These are phyloP conservation scores for Mobula birostris DNA, from an alignment of 2,113 vertebrate genomes.

Conservation along the genomic window DNA sequence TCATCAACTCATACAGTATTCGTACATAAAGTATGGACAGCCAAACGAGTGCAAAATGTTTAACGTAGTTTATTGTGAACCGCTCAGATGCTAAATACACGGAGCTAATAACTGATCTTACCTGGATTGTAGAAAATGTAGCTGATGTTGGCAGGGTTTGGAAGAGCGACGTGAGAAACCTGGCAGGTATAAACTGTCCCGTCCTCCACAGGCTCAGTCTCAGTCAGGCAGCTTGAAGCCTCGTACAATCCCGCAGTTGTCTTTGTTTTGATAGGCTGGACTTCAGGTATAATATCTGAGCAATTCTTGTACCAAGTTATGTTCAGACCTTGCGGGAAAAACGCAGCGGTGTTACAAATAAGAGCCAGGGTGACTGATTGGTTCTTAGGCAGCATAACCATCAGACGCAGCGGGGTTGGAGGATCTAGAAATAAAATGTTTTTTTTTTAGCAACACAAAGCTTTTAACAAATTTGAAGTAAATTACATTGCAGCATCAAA, in stretches of 20 bases:
- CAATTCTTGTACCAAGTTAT: conserved; percentile 4
- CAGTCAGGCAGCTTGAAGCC: not conserved
- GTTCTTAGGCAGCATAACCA: not conserved
- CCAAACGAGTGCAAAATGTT: no score
- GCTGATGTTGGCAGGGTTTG: not conserved
- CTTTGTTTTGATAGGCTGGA: not conserved
- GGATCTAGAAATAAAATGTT: not conserved
- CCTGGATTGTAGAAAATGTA: not conserved
- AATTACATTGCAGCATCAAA: no score
- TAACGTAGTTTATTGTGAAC: not conserved
- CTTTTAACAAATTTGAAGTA: not conserved
- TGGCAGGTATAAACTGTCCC: not conserved
- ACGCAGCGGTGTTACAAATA: not conserved
- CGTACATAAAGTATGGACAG: no score
- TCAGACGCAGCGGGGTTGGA: not conserved
- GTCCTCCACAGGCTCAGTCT: not conserved
- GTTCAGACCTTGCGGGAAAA: not conserved
- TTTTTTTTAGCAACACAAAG: not conserved
- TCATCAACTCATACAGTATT: no score
- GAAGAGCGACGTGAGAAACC: not conserved
- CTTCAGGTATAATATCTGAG: not conserved
- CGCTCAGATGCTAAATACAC: no score
- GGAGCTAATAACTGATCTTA: not conserved
- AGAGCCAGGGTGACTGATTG: not conserved
- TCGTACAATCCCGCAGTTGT: not conserved